These are phyloP conservation scores for Disparrhopalites patrizii DNA, from an alignment of 2,888 invertebrate genomes.

Conservation along the genomic window DNA sequence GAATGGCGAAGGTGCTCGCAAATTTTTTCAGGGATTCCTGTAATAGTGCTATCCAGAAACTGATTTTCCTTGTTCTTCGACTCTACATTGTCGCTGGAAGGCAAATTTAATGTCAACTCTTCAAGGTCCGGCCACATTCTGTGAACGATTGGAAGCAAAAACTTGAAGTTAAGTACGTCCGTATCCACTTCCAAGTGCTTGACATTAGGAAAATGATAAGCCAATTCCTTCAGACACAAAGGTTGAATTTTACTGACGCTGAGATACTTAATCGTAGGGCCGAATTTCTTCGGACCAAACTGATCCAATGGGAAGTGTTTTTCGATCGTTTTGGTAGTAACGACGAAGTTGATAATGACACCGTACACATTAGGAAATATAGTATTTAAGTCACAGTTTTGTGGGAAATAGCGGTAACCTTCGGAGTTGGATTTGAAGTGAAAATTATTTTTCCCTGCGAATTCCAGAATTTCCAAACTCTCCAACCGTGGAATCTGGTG, in stretches of 20 bases:
- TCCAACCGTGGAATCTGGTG: slow-evolving; percentile 2
- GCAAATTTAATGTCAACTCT: background rate
- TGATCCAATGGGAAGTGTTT: background rate
- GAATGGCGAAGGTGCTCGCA: background rate
- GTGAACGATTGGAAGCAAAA: background rate
- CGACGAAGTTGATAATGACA: background rate
- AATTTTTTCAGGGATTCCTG: slow-evolving; percentile 1
- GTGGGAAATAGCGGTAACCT: slow-evolving; percentile 6
- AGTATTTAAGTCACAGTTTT: background rate
- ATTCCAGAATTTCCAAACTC: background rate
- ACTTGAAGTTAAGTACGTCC: background rate
- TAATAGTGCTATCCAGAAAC: background rate
- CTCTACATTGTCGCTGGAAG: background rate
- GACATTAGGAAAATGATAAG: background rate
- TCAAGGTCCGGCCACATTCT: background rate
- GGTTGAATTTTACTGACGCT: background rate
- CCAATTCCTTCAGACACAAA: background rate
- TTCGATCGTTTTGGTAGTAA: background rate
- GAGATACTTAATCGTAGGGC: background rate
- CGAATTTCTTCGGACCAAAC: background rate
- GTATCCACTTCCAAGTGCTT: background rate
- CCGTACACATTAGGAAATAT: background rate
- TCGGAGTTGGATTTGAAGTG: background rate
- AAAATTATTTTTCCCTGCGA: background rate
- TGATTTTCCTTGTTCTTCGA: slow-evolving; percentile 3